phyloP scores from a whole-genome alignment of 2,888 invertebrate species.

The Copidosoma aretas region DNA sequence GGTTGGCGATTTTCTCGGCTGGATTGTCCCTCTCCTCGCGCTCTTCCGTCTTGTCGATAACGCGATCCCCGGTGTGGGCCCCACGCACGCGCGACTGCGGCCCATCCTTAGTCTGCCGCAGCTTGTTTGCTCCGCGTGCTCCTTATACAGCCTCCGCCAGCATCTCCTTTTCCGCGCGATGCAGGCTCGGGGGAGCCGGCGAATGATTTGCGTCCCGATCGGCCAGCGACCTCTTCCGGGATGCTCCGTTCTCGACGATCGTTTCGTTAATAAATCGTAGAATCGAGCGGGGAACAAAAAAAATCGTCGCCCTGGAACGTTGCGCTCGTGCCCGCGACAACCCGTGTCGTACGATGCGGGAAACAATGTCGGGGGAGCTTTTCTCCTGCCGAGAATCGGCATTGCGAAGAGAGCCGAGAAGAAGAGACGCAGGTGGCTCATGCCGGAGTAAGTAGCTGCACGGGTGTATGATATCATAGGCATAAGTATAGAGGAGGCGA shows the following conservation, averaged over 20 bases:
- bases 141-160: no score
- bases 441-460: background rate
- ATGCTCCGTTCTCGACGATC: no score
- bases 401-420: background rate
- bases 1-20: conserved; percentile 45
- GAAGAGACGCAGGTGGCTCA: conserved; percentile 24
- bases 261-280: no score
- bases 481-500: background rate
- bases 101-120: conserved; percentile 53
- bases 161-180: conserved; percentile 41
- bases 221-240: conserved; percentile 55
- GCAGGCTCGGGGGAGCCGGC: conserved; percentile 47
- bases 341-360: no score
- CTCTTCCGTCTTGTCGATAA: conserved; percentile 45
- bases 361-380: no score
- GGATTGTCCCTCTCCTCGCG: conserved; percentile 49
- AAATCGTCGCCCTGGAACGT: no score
- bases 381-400: background rate
- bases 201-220: conserved; percentile 58
- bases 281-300: no score
- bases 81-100: conserved; percentile 57
- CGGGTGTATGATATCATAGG: background rate
- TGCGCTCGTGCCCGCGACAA: no score
- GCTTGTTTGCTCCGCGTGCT: conserved; percentile 44
- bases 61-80: conserved; percentile 54